Evolutionary conservation across 2,797 vertebrate genomes (phyloP).

Genomic region (Eospalax fontanierii): DNA sequence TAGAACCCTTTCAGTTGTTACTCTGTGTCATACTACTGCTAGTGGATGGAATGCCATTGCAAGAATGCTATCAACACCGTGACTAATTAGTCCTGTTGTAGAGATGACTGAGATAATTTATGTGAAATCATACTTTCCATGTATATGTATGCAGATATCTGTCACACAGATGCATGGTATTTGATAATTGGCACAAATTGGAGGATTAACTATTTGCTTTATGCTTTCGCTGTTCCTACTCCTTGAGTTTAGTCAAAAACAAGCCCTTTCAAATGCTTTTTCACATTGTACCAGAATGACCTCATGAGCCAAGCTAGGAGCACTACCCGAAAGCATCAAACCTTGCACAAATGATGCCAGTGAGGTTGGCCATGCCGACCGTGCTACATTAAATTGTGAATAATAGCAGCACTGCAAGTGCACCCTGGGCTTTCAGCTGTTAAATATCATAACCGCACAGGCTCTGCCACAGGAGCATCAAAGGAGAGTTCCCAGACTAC

Average conservation of each 20-base stretch:
- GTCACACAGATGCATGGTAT: neutral
- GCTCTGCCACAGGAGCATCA: constrained; percentile 61
- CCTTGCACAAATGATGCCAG: constrained; percentile 60
- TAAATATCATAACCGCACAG: constrained; percentile 80
- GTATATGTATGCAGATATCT: neutral
- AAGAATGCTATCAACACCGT: neutral
- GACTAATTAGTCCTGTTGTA: neutral
- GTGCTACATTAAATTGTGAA: constrained; percentile 77
- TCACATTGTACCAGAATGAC: constrained; percentile 26
- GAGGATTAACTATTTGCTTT: constrained; percentile 2
- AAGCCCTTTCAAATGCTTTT: constrained; percentile 61
- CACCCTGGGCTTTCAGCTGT: constrained; percentile 79
- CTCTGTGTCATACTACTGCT: neutral
- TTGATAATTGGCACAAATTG: constrained; percentile 14
- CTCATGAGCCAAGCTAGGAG: constrained; percentile 46
- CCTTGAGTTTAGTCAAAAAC: constrained; percentile 54
- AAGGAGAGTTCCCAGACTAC: constrained; percentile 70
- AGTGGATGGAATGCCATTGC: neutral
- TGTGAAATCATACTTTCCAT: neutral
- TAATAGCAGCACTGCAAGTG: constrained; percentile 72
- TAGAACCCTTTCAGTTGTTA: neutral
- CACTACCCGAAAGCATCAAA: constrained; percentile 70
- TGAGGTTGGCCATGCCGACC: constrained; percentile 60
- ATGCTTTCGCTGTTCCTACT: neutral
- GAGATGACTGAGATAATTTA: neutral